Conservation (phyloP, 2,113 vertebrate genomes). For the Pitta sordida region DNA sequence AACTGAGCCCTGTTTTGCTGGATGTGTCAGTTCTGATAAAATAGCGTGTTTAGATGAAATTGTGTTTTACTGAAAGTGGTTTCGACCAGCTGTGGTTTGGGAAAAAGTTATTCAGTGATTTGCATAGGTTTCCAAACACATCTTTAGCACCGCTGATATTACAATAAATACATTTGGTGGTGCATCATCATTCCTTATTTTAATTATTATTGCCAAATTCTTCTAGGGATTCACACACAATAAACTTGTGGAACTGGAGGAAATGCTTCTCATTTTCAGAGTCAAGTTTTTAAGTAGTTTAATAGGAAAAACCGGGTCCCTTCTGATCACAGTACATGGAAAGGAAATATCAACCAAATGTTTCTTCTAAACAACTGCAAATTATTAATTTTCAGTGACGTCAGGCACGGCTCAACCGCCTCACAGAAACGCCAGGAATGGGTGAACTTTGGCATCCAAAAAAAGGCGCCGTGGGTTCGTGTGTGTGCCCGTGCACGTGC, state of each 20-base stretch:
- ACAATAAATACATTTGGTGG: slow-evolving; percentile 35
- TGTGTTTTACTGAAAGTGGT: neutral
- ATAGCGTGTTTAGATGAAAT: neutral
- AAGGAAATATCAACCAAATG: slow-evolving; percentile 63
- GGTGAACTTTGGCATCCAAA: neutral
- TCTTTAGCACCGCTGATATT: slow-evolving; percentile 28
- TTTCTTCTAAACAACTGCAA: slow-evolving; percentile 67
- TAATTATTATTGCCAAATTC: slow-evolving; percentile 60
- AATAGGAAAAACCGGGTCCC: slow-evolving; percentile 2
- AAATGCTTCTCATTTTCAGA: slow-evolving; percentile 65
- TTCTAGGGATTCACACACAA: slow-evolving; percentile 57
- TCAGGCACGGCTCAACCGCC: neutral
- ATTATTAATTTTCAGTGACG: slow-evolving; percentile 59
- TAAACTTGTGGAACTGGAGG: slow-evolving; percentile 47
- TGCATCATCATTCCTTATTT: slow-evolving; percentile 50
- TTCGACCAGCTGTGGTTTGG: slow-evolving; percentile 38
- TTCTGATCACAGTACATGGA: neutral
- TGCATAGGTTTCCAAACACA: slow-evolving; percentile 25
- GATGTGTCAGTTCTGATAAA: neutral
- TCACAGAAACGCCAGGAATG: neutral
- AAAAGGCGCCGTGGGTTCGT: accelerated
- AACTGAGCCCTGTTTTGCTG: neutral
- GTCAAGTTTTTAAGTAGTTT: slow-evolving; percentile 31
- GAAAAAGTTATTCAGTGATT: slow-evolving; percentile 37
- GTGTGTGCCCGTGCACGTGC: neutral